Conservation (phyloP, 2,113 vertebrate species). For the Tamias sibiricus region DNA sequence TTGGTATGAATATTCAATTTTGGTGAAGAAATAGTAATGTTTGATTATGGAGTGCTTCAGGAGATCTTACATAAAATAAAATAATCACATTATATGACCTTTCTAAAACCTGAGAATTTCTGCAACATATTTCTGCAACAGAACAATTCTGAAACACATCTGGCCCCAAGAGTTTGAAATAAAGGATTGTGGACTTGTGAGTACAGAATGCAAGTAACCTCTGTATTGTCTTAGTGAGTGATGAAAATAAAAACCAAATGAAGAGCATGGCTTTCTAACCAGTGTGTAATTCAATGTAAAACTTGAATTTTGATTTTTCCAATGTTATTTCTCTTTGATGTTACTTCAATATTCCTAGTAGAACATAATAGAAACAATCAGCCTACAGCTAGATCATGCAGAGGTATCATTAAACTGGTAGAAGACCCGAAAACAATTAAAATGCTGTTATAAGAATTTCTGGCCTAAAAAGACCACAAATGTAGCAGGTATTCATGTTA, state of each 20-base stretch:
- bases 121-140: not conserved
- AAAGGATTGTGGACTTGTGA: not conserved
- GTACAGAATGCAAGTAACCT: not conserved
- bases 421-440: conserved; percentile 36
- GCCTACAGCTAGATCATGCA: not conserved
- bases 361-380: conserved; percentile 11
- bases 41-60: not conserved
- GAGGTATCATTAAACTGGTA: not conserved
- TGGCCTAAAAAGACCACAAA: not conserved
- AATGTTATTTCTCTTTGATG: not conserved
- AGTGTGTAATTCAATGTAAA: not conserved
- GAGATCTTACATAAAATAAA: not conserved
- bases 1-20: not conserved
- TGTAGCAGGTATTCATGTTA: not conserved
- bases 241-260: conserved; percentile 30
- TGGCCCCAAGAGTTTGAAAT: not conserved
- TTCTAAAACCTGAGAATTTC: conserved; percentile 36
- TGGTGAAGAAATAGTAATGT: conserved; percentile 2
- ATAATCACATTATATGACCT: not conserved
- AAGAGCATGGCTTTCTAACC: conserved; percentile 30
- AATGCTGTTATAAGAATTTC: conserved; percentile 43
- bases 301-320: conserved; percentile 16
- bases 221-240: not conserved
- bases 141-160: conserved; percentile 39
- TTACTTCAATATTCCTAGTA: not conserved